Conservation (phyloP, 2,113 vertebrate species). For the Siniperca chuatsi region DNA sequence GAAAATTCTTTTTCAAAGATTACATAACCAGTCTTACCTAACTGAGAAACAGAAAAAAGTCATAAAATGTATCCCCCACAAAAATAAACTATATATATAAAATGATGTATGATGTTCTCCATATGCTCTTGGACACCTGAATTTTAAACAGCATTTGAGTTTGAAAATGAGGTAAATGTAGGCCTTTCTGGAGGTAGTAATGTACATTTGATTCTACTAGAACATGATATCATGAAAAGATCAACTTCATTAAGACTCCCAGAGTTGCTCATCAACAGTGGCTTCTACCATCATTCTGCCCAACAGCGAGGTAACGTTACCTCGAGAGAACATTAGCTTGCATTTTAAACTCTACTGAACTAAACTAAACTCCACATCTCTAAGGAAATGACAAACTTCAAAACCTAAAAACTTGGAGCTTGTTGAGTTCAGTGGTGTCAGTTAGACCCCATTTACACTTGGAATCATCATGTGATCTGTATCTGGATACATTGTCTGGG, state of each 20-base stretch:
- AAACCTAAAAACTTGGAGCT: not conserved
- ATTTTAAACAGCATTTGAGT: constrained; percentile 87
- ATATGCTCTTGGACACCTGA: constrained; percentile 89
- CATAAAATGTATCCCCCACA: constrained; percentile 84
- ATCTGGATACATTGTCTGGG: not conserved
- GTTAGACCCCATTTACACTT: not conserved
- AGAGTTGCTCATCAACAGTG: constrained; percentile 77
- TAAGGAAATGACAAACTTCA: not conserved
- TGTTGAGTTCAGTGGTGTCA: not conserved
- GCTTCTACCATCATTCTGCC: constrained; percentile 74
- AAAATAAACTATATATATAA: constrained; percentile 95
- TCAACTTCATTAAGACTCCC: constrained; percentile 85
- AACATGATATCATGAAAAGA: constrained; percentile 86
- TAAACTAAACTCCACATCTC: not conserved
- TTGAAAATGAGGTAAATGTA: constrained; percentile 97
- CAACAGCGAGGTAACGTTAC: not conserved
- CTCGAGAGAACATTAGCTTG: constrained; percentile 1
- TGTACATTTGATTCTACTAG: constrained; percentile 94
- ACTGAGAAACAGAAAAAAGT: constrained; percentile 89
- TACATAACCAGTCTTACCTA: constrained; percentile 91
- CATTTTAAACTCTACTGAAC: not conserved
- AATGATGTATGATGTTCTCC: constrained; percentile 92
- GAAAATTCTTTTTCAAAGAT: constrained; percentile 82
- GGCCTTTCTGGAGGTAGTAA: constrained; percentile 95
- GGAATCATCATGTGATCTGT: not conserved